These are phyloP conservation scores for Copidosoma floridanum DNA, from an alignment of 1,140 invertebrate species.

Conservation along the genomic window DNA sequence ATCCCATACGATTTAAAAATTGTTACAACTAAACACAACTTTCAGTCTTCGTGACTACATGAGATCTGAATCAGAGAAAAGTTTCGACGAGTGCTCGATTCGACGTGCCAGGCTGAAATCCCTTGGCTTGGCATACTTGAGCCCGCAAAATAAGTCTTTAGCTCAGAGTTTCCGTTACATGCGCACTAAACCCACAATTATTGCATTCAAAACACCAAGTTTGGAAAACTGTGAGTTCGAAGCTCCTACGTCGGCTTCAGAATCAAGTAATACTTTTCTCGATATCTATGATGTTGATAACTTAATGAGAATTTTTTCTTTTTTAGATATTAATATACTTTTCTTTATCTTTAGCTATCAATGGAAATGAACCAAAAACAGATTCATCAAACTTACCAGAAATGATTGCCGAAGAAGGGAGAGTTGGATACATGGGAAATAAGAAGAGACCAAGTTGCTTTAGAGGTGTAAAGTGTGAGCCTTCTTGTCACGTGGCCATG, in stretches of 20 bases:
- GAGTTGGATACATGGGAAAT: constrained; percentile 33
- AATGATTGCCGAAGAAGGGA: constrained; percentile 59
- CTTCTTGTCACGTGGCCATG: constrained; percentile 43
- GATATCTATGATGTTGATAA: neutral
- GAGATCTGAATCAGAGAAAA: constrained; percentile 76
- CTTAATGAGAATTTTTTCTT: neutral
- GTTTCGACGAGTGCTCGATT: constrained; percentile 69
- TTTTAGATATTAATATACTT: neutral
- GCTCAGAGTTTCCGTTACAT: constrained; percentile 83
- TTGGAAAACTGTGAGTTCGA: constrained; percentile 66
- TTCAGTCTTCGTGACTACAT: constrained; percentile 67
- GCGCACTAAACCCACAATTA: constrained; percentile 82
- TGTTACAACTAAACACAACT: neutral
- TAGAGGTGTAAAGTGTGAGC: constrained; percentile 32
- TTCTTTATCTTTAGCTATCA: neutral
- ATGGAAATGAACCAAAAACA: constrained; percentile 1
- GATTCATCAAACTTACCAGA: constrained; percentile 4
- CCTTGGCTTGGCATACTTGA: constrained; percentile 67
- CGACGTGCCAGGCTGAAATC: constrained; percentile 63
- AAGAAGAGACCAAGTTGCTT: constrained; percentile 33
- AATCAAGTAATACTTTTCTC: constrained; percentile 53
- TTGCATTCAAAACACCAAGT: constrained; percentile 78
- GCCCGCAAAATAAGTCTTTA: constrained; percentile 73
- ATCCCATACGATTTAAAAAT: too few relatives aligned
- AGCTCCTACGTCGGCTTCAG: constrained; percentile 56